phyloP scores from a whole-genome alignment of 2,888 invertebrate genomes.

The Trimorus sp. region DNA sequence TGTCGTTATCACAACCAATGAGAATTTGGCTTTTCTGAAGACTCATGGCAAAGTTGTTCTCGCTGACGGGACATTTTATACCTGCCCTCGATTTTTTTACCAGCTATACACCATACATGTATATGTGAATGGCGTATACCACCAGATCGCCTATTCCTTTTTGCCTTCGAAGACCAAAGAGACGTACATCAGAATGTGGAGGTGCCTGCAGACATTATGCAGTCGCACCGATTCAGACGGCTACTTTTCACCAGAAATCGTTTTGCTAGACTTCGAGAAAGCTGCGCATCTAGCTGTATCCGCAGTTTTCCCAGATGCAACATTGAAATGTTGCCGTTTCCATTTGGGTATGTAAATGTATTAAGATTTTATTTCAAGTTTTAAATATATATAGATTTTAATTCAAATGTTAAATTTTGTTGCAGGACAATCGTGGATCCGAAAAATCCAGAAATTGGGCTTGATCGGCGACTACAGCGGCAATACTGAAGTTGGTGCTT shows the following conservation, averaged over 20 bases:
- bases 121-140: background rate
- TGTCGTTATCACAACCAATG: background rate
- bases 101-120: background rate
- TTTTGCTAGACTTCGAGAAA: slow-evolving; percentile 4
- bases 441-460: slow-evolving; percentile 1
- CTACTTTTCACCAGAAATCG: slow-evolving; percentile 1
- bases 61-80: too few relatives aligned
- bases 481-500: slow-evolving; percentile 4
- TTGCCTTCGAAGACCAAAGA: slow-evolving; percentile 2
- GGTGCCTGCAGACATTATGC: background rate
- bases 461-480: too few relatives aligned
- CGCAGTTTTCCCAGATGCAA: background rate
- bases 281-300: background rate
- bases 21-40: background rate
- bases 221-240: background rate
- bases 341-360: slow-evolving; percentile 10
- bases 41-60: too few relatives aligned
- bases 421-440: background rate
- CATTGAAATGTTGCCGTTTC: slow-evolving; percentile 9
- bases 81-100: background rate
- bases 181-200: slow-evolving; percentile 8
- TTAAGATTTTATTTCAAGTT: background rate
- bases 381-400: slow-evolving; percentile 1
- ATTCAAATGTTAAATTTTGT: slow-evolving; percentile 1
- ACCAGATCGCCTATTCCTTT: slow-evolving; percentile 1